Percentiles rank a stretch among this genome's conserved stretches.
Evolutionary conservation across 2,113 vertebrate genomes (phyloP).

Genomic region (Periophthalmodon schlosseri): DNA sequence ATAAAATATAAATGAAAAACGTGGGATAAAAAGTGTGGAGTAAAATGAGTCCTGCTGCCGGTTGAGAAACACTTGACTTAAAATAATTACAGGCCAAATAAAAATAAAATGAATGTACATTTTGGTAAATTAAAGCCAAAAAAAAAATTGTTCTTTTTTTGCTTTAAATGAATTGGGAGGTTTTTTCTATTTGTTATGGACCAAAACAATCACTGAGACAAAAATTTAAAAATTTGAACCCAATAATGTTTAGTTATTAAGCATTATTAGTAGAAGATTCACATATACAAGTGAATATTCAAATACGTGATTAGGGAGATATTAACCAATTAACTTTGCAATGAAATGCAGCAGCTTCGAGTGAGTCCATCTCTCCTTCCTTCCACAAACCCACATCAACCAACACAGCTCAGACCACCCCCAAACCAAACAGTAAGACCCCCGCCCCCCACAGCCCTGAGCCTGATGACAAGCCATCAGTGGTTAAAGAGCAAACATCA

Average conservation of each 20-base stretch:
- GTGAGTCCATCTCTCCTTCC: constrained; percentile 48
- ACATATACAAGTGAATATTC: background rate
- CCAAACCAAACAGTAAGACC: constrained; percentile 66
- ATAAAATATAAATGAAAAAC: background rate
- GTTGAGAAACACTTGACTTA: background rate
- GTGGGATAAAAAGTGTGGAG: background rate
- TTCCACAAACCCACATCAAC: constrained; percentile 67
- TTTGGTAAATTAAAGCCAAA: too few species aligned
- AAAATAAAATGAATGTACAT: too few species aligned
- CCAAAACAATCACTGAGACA: background rate
- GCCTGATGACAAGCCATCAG: constrained; percentile 67
- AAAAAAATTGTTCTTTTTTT: too few species aligned
- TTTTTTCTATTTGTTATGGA: background rate
- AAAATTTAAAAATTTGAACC: too few species aligned
- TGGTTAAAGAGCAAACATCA: constrained; percentile 69
- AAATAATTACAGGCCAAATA: background rate
- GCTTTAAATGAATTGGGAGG: too few species aligned
- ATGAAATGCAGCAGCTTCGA: constrained; percentile 72
- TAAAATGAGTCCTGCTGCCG: background rate
- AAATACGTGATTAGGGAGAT: background rate
- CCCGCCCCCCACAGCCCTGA: constrained; percentile 56
- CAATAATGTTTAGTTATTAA: too few species aligned
- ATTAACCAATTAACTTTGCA: constrained; percentile 15
- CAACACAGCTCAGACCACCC: constrained; percentile 60
- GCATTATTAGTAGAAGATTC: too few species aligned